Evolutionary conservation across 2,888 invertebrate genomes (phyloP).

Genomic region (Drosophila multiciliata): DNA sequence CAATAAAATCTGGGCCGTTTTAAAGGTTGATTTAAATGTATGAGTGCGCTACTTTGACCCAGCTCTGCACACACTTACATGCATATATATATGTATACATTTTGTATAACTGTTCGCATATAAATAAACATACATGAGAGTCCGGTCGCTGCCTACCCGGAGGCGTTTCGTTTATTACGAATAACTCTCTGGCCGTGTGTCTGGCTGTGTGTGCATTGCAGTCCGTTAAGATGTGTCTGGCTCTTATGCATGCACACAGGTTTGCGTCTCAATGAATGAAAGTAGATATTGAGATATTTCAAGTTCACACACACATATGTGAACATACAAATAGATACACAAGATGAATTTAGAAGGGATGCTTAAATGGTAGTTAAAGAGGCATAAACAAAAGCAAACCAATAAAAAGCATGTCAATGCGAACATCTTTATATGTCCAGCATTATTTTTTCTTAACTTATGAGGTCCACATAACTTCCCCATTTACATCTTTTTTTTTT

Average conservation of each 20-base stretch:
- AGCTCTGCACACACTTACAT: not conserved
- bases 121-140: slow-evolving; percentile 50
- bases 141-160: slow-evolving; percentile 31
- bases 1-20: slow-evolving; percentile 84
- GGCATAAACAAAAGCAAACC: not conserved
- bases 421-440: not conserved
- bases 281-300: slow-evolving; percentile 74
- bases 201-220: not conserved
- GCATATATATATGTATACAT: not conserved
- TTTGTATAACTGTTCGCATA: slow-evolving; percentile 4
- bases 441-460: not conserved
- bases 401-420: not conserved
- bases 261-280: slow-evolving; percentile 34
- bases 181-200: slow-evolving; percentile 8
- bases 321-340: not conserved
- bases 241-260: slow-evolving; percentile 27
- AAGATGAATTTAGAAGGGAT: not conserved
- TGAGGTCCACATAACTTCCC: not conserved
- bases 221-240: slow-evolving; percentile 20
- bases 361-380: not conserved
- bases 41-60: slow-evolving; percentile 41
- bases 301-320: slow-evolving; percentile 56
- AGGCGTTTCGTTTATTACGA: slow-evolving; percentile 5
- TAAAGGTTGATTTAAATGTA: slow-evolving; percentile 75
- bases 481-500: not conserved